Base-by-base conservation (phyloP, 2,888 invertebrate species). In the Eupeodes luniger region DNA sequence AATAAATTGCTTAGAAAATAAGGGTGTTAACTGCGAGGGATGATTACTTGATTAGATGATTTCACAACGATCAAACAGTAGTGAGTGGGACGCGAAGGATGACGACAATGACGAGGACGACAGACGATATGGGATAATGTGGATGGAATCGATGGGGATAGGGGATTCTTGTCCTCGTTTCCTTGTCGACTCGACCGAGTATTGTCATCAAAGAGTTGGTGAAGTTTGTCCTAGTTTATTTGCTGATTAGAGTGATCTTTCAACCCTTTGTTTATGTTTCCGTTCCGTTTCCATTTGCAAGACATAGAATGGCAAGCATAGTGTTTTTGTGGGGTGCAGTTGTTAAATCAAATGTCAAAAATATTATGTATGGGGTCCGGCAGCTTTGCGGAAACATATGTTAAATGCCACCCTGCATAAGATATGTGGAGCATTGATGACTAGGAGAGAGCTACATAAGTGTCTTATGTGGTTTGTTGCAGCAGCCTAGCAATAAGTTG, bases 41-140 rank as follows among this genome's bases (percentile, higher is more conserved):
- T 88, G 90, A 90, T 89, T 83, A 81, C 89, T 89, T 90, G 89
- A 90, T 90, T 90, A 90, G 90, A 88, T 89, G 78, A 66, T 70
- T 89, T 89, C 70, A 80, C 85, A 89, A 78, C 78, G 81, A 81
- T 87, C 69, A 72, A 82, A 83, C 27, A 66, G 55, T 44, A 16
- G n/a, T 67, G n/a, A 51, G n/a, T 51, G 34, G 1, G 59, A 59
- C 27, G 14, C 49, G 67, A 19, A 44, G 19, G 64, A 47, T 59
- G 59, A 49, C 6, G 34, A 53, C 14, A 51, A 61, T 9, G 4
- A 11, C 55, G 5, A 34, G 14, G 6, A 34, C 5, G 9, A 34
- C 12, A 3, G 19, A 6, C 57, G 12, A 57, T 12, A 47, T 11
- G 55, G 49, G 51, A 69, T 64, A 40, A 47, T 55, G 47, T 78